Evolutionary conservation across 2,888 invertebrate species (phyloP).

Genomic region (Busseola fusca): DNA sequence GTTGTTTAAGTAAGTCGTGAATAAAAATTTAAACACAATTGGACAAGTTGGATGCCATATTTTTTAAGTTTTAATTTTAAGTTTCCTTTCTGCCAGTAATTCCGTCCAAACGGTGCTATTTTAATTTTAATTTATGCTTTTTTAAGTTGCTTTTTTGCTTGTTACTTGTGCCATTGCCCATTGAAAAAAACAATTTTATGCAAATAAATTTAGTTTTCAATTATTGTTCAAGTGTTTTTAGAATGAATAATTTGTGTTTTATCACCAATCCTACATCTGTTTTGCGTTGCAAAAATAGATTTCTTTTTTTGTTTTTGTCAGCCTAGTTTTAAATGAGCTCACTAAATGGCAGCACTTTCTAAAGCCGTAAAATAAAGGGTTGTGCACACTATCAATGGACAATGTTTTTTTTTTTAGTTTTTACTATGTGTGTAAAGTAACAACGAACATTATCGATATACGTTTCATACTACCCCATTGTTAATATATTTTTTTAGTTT

Average conservation of each 20-base stretch:
- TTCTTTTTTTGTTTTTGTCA: not conserved
- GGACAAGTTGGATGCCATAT: slow-evolving; percentile 83
- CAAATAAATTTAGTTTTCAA: not conserved
- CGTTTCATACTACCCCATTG: slow-evolving; percentile 88
- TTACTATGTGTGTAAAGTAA: slow-evolving; percentile 67
- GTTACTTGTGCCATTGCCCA: slow-evolving; percentile 51
- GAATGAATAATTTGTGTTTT: not conserved
- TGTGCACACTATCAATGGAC: slow-evolving; percentile 43
- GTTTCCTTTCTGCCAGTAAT: slow-evolving; percentile 69
- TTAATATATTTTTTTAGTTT: slow-evolving; percentile 63
- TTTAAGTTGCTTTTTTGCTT: slow-evolving; percentile 67
- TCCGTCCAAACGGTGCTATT: slow-evolving; percentile 86
- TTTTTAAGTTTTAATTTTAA: slow-evolving; percentile 74
- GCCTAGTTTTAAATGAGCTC: not conserved
- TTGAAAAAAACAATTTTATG: slow-evolving; percentile 27
- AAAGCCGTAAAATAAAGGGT: slow-evolving; percentile 14
- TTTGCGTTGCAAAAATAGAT: not conserved
- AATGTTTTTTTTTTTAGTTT: slow-evolving; percentile 34
- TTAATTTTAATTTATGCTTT: slow-evolving; percentile 70
- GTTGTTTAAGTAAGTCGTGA: slow-evolving; percentile 23
- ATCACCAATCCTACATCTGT: not conserved
- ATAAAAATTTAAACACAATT: slow-evolving; percentile 51
- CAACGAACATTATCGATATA: slow-evolving; percentile 83
- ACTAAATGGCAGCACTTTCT: slow-evolving; percentile 27
- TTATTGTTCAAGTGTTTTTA: not conserved